Base-by-base conservation (phyloP, 1,140 invertebrate genomes). In the Philaenus spumarius region DNA sequence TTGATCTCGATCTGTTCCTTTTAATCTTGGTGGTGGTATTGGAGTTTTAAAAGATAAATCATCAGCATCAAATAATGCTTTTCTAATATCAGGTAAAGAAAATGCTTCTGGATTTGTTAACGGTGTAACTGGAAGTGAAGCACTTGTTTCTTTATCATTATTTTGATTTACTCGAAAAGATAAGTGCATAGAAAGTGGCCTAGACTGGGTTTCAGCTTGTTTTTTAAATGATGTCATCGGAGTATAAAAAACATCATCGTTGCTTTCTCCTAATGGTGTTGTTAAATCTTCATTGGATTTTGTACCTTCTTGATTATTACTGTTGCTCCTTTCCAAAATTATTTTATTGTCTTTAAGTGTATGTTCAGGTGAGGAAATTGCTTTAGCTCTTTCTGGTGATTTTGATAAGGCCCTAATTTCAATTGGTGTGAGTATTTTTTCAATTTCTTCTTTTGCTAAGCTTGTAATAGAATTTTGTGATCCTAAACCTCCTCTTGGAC, bases 21-120 rank as follows among this genome's bases (percentile, higher is more conserved):
- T 76, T 1, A 67, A 55, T 55, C 75, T 67, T 22, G 76, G 73
- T 40, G 76, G 73, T 12, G 75, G 69, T 59, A 78, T 62, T 30
- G 78, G 77, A 2, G 75, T 78, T 65, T 71, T 68, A 42, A 76
- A 75, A 15, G 68, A 62, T 30, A 9, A 30, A 43, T 73, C 67
- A 26, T 67, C 64, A 24, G 55, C 52, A 19, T 63, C 63, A 52
- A 66, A 67, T 43, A 69, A 46, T 22, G 69, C 68, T 57, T 62
- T 68, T 34, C 64, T 52, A 35, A 68, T 68, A 60, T 71, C 70
- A 26, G 68, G 71, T 11, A 67, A 55, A 15, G 67, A 71, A 57
- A 69, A 73, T 11, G 68, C 67, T 58, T 70, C 68, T 17, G 68
- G 66, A 57, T 65, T 34, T 14, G 58, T 39, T 24, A 55, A 15